Conservation (phyloP, 2,888 invertebrate genomes). For the Carabus problematicus region DNA sequence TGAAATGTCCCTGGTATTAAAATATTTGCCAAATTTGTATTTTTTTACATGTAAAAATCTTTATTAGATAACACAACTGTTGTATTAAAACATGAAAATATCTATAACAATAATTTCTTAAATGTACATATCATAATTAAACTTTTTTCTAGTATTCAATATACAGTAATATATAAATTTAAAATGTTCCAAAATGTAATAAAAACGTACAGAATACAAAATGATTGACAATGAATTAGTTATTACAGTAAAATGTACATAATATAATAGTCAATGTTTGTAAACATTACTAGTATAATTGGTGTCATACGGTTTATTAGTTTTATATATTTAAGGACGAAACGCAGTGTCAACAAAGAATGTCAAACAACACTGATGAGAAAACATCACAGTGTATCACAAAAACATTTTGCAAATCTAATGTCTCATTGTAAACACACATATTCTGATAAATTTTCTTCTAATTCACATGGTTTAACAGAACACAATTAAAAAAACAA, state of each 20-base stretch:
- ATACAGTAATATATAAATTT: too few species aligned
- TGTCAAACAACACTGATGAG: constrained; percentile 36
- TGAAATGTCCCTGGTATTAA: constrained; percentile 2
- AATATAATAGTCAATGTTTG: too few species aligned
- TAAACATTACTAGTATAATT: constrained; percentile 30
- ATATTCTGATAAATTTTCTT: background rate
- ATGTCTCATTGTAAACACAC: background rate
- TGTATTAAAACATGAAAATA: constrained; percentile 8
- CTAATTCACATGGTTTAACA: constrained; percentile 30
- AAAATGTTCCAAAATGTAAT: too few species aligned
- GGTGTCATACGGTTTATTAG: constrained; percentile 34
- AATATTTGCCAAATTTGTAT: background rate
- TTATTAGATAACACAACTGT: constrained; percentile 1
- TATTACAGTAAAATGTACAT: too few species aligned
- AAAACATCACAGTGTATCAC: constrained; percentile 41
- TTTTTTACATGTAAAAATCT: background rate
- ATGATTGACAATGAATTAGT: too few species aligned
- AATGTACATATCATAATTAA: too few species aligned
- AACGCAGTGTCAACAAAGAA: constrained; percentile 36
- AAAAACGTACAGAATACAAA: too few species aligned
- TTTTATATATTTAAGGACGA: constrained; percentile 32
- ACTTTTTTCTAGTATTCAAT: too few species aligned
- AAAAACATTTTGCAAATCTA: constrained; percentile 23
- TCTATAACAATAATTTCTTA: too few species aligned
- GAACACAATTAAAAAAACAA: constrained; percentile 25